phyloP scores from a whole-genome alignment of 2,888 invertebrate genomes.

The Cordilura impudica region DNA sequence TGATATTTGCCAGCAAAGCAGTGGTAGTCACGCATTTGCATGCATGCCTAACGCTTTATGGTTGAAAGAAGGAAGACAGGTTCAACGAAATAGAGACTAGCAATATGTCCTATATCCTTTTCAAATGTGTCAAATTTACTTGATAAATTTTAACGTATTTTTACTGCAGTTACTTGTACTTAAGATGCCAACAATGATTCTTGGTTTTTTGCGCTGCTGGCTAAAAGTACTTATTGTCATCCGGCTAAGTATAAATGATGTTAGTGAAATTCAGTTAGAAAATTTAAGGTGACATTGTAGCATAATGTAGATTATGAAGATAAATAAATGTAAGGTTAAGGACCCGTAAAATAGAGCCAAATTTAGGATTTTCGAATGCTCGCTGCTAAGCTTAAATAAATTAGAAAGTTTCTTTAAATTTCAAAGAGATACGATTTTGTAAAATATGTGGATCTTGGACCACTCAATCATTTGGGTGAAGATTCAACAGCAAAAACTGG shows the following conservation, averaged over 20 bases:
- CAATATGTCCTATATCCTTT: neutral
- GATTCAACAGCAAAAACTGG: neutral
- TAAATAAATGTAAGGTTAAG: no score
- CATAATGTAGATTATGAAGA: neutral
- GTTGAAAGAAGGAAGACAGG: neutral
- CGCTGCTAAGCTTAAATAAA: neutral
- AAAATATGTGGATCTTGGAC: no score
- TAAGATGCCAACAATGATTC: conserved; percentile 24
- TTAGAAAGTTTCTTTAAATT: no score
- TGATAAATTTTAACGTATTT: neutral
- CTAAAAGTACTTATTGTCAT: conserved; percentile 31
- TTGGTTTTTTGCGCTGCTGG: conserved; percentile 22
- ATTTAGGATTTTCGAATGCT: no score
- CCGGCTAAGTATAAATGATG: conserved; percentile 19
- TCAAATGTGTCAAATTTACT: neutral
- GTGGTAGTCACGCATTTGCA: conserved; percentile 52
- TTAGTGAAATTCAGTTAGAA: neutral
- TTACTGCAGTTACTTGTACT: conserved; percentile 21
- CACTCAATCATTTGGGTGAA: no score
- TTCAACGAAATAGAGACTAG: no score
- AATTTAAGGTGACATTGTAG: neutral
- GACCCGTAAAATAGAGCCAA: neutral
- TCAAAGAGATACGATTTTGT: no score
- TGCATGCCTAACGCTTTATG: conserved; percentile 20
- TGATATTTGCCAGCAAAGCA: conserved; percentile 46